Evolutionary conservation across 2,113 vertebrate species (phyloP).

Genomic region (Amia ocellicauda): DNA sequence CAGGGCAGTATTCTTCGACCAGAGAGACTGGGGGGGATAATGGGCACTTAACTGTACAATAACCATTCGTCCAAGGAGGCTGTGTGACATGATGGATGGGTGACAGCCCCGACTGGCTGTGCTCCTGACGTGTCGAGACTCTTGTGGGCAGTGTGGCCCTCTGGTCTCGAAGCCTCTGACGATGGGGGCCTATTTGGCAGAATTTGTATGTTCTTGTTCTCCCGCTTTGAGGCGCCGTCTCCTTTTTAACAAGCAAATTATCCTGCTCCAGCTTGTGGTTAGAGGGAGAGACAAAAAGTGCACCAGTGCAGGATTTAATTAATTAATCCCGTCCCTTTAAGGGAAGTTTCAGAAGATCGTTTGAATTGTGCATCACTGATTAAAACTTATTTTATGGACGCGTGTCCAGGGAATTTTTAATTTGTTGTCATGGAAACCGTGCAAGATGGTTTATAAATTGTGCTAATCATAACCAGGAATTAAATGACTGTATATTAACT

Average conservation of each 20-base stretch:
- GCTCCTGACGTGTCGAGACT: too few relatives aligned
- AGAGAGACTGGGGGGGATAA: too few relatives aligned
- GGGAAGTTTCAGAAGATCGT: neutral
- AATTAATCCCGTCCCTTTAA: neutral
- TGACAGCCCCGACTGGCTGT: too few relatives aligned
- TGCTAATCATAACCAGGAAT: neutral
- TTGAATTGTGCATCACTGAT: neutral
- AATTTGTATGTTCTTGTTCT: neutral
- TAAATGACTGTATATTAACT: too few relatives aligned
- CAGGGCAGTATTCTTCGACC: too few relatives aligned
- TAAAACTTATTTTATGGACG: neutral
- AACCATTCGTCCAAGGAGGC: too few relatives aligned
- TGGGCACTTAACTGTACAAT: too few relatives aligned
- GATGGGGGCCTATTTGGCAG: neutral
- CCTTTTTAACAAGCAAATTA: too few relatives aligned
- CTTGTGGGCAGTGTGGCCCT: neutral
- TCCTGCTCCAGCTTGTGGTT: too few relatives aligned
- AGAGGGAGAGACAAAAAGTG: neutral
- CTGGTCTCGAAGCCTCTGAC: neutral
- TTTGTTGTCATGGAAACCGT: slow-evolving; percentile 15
- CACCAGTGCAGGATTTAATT: neutral
- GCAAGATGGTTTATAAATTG: neutral
- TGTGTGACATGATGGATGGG: too few relatives aligned
- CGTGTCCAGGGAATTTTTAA: slow-evolving; percentile 5
- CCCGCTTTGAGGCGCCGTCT: neutral